Conservation (phyloP, 2,888 invertebrate genomes). For the Drosophila falleni region DNA sequence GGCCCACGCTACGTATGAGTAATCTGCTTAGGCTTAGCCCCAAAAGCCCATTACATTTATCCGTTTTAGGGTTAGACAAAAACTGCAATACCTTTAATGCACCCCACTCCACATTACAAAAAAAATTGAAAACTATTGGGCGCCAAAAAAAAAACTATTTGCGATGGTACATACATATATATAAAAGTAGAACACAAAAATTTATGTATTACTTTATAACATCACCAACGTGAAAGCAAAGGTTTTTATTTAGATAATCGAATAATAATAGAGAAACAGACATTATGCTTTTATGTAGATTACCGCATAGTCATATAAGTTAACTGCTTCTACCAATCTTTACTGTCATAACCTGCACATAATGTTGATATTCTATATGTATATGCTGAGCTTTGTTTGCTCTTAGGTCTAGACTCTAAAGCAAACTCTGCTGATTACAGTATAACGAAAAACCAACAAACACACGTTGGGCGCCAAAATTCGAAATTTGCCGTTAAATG, state of each 20-base stretch:
- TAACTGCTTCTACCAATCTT: not conserved
- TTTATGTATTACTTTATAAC: not conserved
- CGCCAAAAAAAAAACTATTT: conserved; percentile 4
- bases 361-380: not conserved
- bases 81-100: conserved; percentile 32
- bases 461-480: conserved; percentile 22
- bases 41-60: conserved; percentile 48
- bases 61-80: conserved; percentile 42
- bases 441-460: not conserved
- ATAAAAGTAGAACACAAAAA: conserved; percentile 1
- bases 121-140: conserved; percentile 15
- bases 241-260: conserved; percentile 11
- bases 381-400: not conserved
- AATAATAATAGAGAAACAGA: not conserved
- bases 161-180: not conserved
- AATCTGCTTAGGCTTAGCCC: conserved; percentile 59
- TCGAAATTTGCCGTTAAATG: conserved; percentile 12
- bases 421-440: conserved; percentile 5
- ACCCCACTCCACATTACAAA: conserved; percentile 1
- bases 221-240: conserved; percentile 6
- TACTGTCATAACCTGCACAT: conserved; percentile 1
- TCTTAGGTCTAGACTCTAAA: not conserved
- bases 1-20: conserved; percentile 70
- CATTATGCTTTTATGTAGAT: not conserved
- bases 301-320: conserved; percentile 9